These are phyloP conservation scores for Platichthys flesus DNA, from an alignment of 2,113 vertebrate species.

Conservation along the genomic window DNA sequence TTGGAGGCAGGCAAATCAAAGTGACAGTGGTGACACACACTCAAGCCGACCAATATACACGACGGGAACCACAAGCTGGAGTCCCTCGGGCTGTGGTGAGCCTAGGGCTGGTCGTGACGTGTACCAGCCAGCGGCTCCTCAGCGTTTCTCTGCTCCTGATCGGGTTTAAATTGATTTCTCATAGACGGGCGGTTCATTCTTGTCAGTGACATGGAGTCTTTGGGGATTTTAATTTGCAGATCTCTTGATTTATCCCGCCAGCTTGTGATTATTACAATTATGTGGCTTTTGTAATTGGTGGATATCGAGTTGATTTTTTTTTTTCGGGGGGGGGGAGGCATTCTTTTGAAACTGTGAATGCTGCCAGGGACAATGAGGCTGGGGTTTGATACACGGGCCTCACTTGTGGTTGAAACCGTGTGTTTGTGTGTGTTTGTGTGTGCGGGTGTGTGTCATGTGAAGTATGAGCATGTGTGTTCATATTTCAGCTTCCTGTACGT, in stretches of 20 bases:
- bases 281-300: conserved; percentile 76
- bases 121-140: conserved; percentile 27
- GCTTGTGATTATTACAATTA: conserved; percentile 76
- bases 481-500: conserved; percentile 51
- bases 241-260: conserved; percentile 70
- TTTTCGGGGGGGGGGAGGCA: conserved; percentile 36
- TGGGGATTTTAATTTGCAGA: conserved; percentile 68
- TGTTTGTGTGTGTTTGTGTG: conserved; percentile 25
- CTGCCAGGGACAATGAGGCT: conserved; percentile 70
- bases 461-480: conserved; percentile 60
- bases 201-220: conserved; percentile 56
- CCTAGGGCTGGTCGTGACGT: conserved; percentile 52
- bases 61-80: conserved; percentile 57
- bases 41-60: conserved; percentile 53
- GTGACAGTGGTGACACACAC: conserved; percentile 72
- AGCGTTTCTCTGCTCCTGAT: conserved; percentile 57
- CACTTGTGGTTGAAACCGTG: conserved; percentile 53
- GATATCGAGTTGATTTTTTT: conserved; percentile 67
- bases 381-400: conserved; percentile 60
- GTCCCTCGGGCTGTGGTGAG: conserved; percentile 65
- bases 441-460: conserved; percentile 32
- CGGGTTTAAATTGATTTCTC: conserved; percentile 77
- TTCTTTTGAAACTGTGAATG: conserved; percentile 57
- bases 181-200: conserved; percentile 56
- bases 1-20: conserved; percentile 61